A percentile compares a stretch with the other conserved stretches of the same genome.
Evolutionary conservation across 2,888 invertebrate genomes (phyloP).

Genomic region (Tuta absoluta): DNA sequence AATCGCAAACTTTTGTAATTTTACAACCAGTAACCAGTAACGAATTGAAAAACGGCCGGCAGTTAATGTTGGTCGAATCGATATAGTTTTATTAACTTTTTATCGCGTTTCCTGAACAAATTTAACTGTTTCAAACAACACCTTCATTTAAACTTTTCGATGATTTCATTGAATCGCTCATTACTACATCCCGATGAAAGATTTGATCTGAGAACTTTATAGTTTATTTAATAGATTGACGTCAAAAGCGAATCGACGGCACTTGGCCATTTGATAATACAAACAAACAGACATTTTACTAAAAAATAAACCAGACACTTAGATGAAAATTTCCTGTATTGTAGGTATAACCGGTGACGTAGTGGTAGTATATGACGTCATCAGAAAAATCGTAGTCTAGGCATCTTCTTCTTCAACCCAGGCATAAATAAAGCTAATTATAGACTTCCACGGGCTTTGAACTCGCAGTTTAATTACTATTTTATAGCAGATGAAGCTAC

Average conservation of each 20-base stretch:
- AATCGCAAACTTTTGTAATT: constrained; percentile 48
- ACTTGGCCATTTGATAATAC: background rate
- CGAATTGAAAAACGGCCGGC: constrained; percentile 39
- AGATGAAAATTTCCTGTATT: background rate
- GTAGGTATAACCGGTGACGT: background rate
- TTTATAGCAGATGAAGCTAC: too few species aligned
- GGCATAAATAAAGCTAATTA: constrained; percentile 15
- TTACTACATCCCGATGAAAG: background rate
- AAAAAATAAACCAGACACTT: background rate
- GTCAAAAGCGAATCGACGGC: background rate
- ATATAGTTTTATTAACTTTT: constrained; percentile 34
- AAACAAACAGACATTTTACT: background rate
- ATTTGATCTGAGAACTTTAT: constrained; percentile 10
- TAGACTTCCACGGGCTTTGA: constrained; percentile 18
- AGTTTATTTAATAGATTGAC: background rate
- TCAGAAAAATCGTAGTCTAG: background rate
- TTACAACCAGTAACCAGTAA: constrained; percentile 44
- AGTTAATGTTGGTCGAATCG: constrained; percentile 34
- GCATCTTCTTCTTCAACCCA: too few species aligned
- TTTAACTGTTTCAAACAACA: constrained; percentile 25
- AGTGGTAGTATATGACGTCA: background rate
- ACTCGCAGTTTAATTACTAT: background rate
- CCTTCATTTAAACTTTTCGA: constrained; percentile 15
- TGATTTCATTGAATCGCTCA: background rate
- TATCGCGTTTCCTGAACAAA: constrained; percentile 35